phyloP scores from a whole-genome alignment of 2,888 invertebrate species.

The Drosophila rellima region DNA sequence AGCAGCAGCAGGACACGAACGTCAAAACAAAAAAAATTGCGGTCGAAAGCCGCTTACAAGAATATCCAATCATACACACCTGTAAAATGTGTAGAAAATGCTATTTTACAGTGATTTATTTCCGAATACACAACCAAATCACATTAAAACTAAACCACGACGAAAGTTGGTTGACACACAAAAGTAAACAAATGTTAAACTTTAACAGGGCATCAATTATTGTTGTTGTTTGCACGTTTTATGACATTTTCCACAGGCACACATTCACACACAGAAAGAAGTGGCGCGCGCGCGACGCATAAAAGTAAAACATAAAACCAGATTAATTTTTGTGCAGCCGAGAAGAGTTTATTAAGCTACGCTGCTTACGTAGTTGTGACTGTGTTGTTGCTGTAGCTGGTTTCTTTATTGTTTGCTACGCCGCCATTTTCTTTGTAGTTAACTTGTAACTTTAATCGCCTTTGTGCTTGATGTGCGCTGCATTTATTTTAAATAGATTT shows the following conservation, averaged over 20 bases:
- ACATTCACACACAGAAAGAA: slow-evolving; percentile 35
- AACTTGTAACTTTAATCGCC: slow-evolving; percentile 21
- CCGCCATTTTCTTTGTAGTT: slow-evolving; percentile 67
- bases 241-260: slow-evolving; percentile 69
- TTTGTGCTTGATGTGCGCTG: background rate
- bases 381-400: slow-evolving; percentile 34
- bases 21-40: slow-evolving; percentile 45
- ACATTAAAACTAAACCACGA: slow-evolving; percentile 53
- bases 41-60: slow-evolving; percentile 30
- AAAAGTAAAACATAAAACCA: slow-evolving; percentile 78
- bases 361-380: slow-evolving; percentile 62
- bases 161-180: slow-evolving; percentile 77
- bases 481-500: slow-evolving; percentile 4
- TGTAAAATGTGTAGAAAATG: slow-evolving; percentile 30
- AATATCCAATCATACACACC: slow-evolving; percentile 40
- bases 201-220: slow-evolving; percentile 60
- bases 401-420: slow-evolving; percentile 64
- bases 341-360: slow-evolving; percentile 66
- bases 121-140: slow-evolving; percentile 28
- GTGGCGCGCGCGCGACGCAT: slow-evolving; percentile 65
- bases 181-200: slow-evolving; percentile 76
- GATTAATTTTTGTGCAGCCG: slow-evolving; percentile 75
- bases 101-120: slow-evolving; percentile 47
- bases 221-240: slow-evolving; percentile 66
- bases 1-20: slow-evolving; percentile 64